Evolutionary conservation across 2,888 invertebrate genomes (phyloP), one percentile per base, ranked within the genome.

Genomic region (Brachylomia viminalis): DNA sequence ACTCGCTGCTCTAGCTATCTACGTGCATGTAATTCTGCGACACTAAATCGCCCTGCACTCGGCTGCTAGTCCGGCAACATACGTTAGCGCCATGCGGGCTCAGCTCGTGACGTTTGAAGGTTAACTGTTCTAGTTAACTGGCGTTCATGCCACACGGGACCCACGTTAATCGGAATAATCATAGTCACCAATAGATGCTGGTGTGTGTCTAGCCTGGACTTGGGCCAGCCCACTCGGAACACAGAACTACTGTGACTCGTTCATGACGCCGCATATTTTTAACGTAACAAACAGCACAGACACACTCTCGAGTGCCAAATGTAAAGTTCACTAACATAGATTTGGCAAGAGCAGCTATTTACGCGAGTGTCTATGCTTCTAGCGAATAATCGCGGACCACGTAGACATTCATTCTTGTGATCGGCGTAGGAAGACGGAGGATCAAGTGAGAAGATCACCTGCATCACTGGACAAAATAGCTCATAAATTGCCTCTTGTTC

Each of bases 181-280:
- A 84, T 72, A 89, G 81, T 88, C 77, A 86, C 82, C 83, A 79
- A 83, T 82, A 85, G 88, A 87, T 89, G 87, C 87, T 87, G 85
- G 84, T 84, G 88, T 89, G 88, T 87, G 89, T 88, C 85, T 89
- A 89, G 88, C 80, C 94, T 95, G 96, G 95, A 95, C 88, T 82
- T 79, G 86, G 92, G 95, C 95, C 95, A 95, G 95, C 91, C 91
- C 90, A 91, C 90, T 91, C 90, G 90, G 92, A 92, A 92, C 90
- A 85, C 88, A 89, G 88, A 89, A 89, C 90, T 90, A 89, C 91
- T 93, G 94, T 95, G 95, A 96, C 95, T 95, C 95, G 94, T 87
- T 94, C 93, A 92, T 96, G 96, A 96, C 96, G 96, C 94, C 94
- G 95, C 94, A 95, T 96, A 96, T 95, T 95, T 96, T 95, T 95